Percentiles rank a stretch among this genome's conserved stretches.
phyloP scores from a whole-genome alignment of 2,113 vertebrate species.

The Orientallactaga bullata region DNA sequence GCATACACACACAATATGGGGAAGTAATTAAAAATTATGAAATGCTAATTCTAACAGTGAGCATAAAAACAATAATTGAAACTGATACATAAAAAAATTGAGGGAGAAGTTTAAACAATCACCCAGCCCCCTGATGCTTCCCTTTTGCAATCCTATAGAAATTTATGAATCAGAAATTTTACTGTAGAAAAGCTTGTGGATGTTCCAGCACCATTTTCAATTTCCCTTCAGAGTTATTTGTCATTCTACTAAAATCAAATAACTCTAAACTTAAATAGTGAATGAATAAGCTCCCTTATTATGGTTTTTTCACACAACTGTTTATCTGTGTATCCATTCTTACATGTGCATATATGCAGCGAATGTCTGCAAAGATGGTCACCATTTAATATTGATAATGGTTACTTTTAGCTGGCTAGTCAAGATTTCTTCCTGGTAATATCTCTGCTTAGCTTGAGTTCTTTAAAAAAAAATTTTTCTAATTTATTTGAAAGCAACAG shows the following conservation, averaged over 20 bases:
- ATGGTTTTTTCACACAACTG: not conserved
- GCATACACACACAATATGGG: too few species aligned
- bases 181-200: not conserved
- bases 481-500: too few species aligned
- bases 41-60: too few species aligned
- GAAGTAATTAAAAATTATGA: too few species aligned
- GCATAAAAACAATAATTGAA: too few species aligned
- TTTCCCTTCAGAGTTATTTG: constrained; percentile 5
- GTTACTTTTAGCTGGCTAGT: not conserved
- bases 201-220: constrained; percentile 6
- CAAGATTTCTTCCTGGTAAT: not conserved
- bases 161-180: not conserved
- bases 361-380: not conserved
- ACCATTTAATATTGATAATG: constrained; percentile 17
- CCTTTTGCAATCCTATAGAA: too few species aligned
- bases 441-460: constrained; percentile 42
- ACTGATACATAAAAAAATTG: too few species aligned
- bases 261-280: constrained; percentile 25
- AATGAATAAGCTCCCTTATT: not conserved
- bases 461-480: too few species aligned
- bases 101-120: too few species aligned
- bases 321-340: not conserved
- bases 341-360: not conserved
- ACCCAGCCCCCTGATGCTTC: too few species aligned
- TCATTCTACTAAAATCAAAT: not conserved